Base-by-base conservation (phyloP, 2,888 invertebrate species). In the Helicoverpa assulta region DNA sequence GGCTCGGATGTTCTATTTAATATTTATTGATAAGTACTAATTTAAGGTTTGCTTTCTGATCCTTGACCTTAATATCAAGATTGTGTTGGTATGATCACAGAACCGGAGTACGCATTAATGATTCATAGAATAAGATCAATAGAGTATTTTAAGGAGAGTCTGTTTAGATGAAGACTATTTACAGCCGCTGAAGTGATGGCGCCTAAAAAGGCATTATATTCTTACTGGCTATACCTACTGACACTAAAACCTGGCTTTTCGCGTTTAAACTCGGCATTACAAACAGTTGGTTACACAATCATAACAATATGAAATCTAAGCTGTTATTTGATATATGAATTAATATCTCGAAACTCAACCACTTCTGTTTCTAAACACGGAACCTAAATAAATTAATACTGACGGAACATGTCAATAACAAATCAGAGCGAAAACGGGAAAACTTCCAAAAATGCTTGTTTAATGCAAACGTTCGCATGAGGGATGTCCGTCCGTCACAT, bases 401-500 rank as follows among this genome's bases (percentile, higher is more conserved):
- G 5, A n/a, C 10, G 4, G 8, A 50, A 47, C 10, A 50, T 29
- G 14, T 18, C 18, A 14, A 50, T 18, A 56, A 3, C 18, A 59
- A 55, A 47, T 64, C 33, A 57, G n/a, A 26, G 3, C 19, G 33
- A 6, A 78, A 57, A 3, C n/a, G 26, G 18, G 62, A 56, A 63
- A 59, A 40, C n/a, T 47, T 33, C 18, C 8, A 55, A 40, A 57
- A 52, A 51, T 33, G 64, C 29, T 51, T 70, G 55, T 63, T 65
- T 67, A 69, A 66, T 56, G 51, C 66, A 50, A 52, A 59, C 51
- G 54, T 6, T 64, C 12, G 37, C 16, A 56, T 64, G 69, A 76
- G 21, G 66, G 57, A 76, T 61, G 61, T 70, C 67, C 54, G 73
- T 66, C 70, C 40, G 33, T 63, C 62, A 61, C 73, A 82, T 64